A percentile compares a stretch with the other conserved stretches of the same genome.
phyloP scores from a whole-genome alignment of 2,797 vertebrate species.

The Rhadinocentrus ornatus region DNA sequence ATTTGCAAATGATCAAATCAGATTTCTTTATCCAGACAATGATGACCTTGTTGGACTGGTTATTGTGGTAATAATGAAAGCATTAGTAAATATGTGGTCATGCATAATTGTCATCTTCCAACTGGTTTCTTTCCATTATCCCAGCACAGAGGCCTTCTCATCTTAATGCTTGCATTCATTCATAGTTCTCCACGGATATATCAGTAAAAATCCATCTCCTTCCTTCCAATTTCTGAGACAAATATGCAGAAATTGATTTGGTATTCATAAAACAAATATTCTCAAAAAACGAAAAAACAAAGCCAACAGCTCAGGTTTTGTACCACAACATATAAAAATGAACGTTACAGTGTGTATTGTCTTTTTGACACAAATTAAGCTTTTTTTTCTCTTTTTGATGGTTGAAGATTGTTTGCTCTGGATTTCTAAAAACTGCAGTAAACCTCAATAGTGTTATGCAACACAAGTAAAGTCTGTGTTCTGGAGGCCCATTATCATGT shows the following conservation, averaged over 20 bases:
- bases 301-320: not conserved
- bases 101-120: not conserved
- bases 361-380: not conserved
- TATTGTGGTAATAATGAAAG: not conserved
- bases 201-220: not conserved
- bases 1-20: conserved; percentile 1
- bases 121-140: not conserved
- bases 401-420: not conserved
- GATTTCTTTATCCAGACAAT: not conserved
- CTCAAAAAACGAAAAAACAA: not conserved
- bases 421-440: not conserved
- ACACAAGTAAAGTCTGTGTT: not conserved
- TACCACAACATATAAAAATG: not conserved
- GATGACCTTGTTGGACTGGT: not conserved
- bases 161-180: conserved; percentile 8
- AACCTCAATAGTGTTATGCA: not conserved
- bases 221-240: not conserved
- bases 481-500: not conserved
- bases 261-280: not conserved
- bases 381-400: not conserved
- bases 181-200: not conserved
- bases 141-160: not conserved
- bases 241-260: not conserved
- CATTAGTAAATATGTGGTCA: not conserved
- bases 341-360: not conserved